Evolutionary conservation across 1,140 invertebrate species (phyloP).

Genomic region (Bathynomus jamesi): DNA sequence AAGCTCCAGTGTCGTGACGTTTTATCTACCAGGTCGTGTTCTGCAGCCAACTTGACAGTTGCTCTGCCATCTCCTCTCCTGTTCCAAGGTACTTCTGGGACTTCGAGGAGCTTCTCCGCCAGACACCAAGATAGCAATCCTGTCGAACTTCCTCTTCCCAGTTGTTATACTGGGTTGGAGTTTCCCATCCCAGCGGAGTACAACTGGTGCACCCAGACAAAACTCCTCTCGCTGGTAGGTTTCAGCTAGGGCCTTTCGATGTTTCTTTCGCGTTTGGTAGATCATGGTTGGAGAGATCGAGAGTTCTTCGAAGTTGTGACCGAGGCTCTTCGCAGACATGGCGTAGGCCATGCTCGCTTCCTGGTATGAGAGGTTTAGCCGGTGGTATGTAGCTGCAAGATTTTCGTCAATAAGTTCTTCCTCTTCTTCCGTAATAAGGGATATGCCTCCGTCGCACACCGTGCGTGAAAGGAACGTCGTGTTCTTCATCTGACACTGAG

Average conservation of each 20-base stretch:
- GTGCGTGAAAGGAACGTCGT: too few relatives aligned
- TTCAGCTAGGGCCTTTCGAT: neutral
- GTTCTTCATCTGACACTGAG: too few relatives aligned
- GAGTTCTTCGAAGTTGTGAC: neutral
- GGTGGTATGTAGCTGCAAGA: neutral
- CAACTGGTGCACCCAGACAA: neutral
- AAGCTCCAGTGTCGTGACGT: neutral
- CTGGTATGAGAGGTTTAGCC: neutral
- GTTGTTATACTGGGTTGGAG: neutral
- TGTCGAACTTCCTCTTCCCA: neutral
- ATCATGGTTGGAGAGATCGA: neutral
- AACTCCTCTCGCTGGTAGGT: neutral
- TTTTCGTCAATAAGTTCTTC: too few relatives aligned
- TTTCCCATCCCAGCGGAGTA: neutral
- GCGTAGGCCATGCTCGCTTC: neutral
- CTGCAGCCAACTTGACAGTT: neutral
- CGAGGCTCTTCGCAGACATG: neutral
- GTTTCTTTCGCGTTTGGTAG: neutral
- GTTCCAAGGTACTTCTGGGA: neutral
- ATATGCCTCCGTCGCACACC: too few relatives aligned
- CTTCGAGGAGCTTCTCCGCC: neutral
- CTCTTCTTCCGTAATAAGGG: too few relatives aligned
- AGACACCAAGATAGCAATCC: neutral
- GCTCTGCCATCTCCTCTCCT: neutral
- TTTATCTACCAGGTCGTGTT: neutral